phyloP scores from a whole-genome alignment of 2,797 vertebrate species.

The Etheostoma nigrum region DNA sequence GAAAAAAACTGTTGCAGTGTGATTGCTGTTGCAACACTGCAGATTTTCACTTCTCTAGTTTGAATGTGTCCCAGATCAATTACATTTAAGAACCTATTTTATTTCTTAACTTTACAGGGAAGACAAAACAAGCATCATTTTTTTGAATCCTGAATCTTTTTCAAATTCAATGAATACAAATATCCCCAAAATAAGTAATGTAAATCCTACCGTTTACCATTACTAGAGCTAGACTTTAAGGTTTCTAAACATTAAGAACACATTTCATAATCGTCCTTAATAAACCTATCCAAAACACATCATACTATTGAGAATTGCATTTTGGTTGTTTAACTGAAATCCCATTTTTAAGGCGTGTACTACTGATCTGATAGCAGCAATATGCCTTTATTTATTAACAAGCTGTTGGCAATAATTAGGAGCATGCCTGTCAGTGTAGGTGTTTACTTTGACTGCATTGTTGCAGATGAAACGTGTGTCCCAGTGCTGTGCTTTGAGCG shows the following conservation, averaged over 20 bases:
- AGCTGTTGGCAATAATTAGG: constrained; percentile 70
- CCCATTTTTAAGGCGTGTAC: background rate
- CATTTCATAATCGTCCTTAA: background rate
- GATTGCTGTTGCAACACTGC: background rate
- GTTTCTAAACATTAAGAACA: background rate
- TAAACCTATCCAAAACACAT: constrained; percentile 6
- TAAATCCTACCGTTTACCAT: background rate
- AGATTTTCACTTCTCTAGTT: background rate
- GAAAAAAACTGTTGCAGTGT: background rate
- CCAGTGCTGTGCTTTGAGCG: constrained; percentile 67
- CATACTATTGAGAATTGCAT: background rate
- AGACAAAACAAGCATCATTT: background rate
- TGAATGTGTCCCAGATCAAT: background rate
- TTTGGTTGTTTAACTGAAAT: constrained; percentile 14
- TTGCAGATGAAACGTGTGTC: constrained; percentile 67
- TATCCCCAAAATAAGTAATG: background rate
- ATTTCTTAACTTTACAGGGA: background rate
- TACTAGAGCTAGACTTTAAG: background rate
- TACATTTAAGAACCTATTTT: background rate
- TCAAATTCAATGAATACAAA: background rate
- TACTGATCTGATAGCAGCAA: constrained; percentile 62
- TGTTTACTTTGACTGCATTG: constrained; percentile 72
- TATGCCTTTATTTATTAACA: constrained; percentile 73
- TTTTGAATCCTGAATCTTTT: background rate
- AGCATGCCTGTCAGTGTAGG: constrained; percentile 54